Evolutionary conservation across 1,140 invertebrate species (phyloP), one percentile per base, ranked within the genome.

Genomic region (Vanessa atalanta): DNA sequence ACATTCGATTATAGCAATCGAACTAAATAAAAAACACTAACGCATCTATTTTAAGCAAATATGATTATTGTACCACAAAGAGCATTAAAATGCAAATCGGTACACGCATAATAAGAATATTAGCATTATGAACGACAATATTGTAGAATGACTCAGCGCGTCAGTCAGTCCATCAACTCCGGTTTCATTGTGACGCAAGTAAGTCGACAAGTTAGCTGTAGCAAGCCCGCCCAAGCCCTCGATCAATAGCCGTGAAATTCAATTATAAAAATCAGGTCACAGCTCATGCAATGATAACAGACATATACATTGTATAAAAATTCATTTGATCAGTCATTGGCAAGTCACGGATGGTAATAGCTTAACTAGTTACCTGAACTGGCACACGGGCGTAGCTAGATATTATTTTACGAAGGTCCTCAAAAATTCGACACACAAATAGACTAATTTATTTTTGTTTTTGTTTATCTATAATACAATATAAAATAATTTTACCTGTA

Each of bases 111-210:
- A 87, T 83, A 75, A 88, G 85, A 91, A 88, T 87, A 91, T 92
- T 92, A 89, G 87, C 90, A 92, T 92, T 86, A 83, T 82, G 84
- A 88, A 80, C 89, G 88, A 92, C 88, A 90, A 88, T 90, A 91
- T 88, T 85, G 85, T 84, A 87, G 74, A 79, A 80, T 92, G 90
- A 92, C 79, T 92, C 89, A 91, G 89, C 90, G 67, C 66, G 81
- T 88, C 84, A 88, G 85, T 81, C 86, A 86, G 84, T 80, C 87
- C 83, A 85, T 92, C 88, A 89, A 80, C 85, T 85, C 81, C 81
- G 84, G 82, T 85, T 86, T 81, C 83, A 89, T 87, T 86, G 84
- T 91, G 87, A 87, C 81, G 87, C 88, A 89, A 90, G 70, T 76
- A 66, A 82, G 76, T 79, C 84, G 87, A 89, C 84, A 89, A 87